A percentile compares a stretch with the other conserved stretches of the same genome.
Conservation (phyloP, 2,113 vertebrate species). For the Chaetodon trifascialis region DNA sequence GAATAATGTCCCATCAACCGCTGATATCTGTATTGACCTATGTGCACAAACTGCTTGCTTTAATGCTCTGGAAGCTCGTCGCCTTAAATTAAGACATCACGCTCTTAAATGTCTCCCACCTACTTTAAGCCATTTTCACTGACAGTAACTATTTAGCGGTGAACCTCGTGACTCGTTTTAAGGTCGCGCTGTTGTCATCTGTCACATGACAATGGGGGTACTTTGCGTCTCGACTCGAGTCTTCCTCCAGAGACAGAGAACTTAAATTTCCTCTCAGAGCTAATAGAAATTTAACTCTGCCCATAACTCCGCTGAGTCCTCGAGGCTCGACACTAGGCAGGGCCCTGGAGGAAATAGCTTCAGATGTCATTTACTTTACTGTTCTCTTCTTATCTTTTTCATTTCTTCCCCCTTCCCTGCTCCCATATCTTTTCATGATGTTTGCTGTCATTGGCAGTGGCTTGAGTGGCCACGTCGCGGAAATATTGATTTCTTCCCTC, state of each 20-base stretch:
- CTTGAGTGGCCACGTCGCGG: conserved; percentile 80
- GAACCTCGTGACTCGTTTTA: conserved; percentile 71
- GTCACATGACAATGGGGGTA: conserved; percentile 79
- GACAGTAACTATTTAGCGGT: conserved; percentile 72
- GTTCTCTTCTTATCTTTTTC: conserved; percentile 88
- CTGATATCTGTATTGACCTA: conserved; percentile 45
- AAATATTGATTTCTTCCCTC: conserved; percentile 84
- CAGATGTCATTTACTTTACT: conserved; percentile 88
- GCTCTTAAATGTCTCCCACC: conserved; percentile 64
- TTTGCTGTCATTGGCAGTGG: conserved; percentile 85
- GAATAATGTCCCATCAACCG: conserved; percentile 49
- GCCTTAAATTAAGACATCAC: conserved; percentile 63
- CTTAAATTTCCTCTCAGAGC: conserved; percentile 81
- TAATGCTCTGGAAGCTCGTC: conserved; percentile 40
- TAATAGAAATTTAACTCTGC: conserved; percentile 87
- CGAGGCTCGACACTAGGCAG: conserved; percentile 73
- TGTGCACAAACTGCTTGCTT: conserved; percentile 46
- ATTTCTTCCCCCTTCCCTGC: conserved; percentile 82
- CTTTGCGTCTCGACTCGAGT: conserved; percentile 72
- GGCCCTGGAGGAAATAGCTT: conserved; percentile 84
- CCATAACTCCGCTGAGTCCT: conserved; percentile 82
- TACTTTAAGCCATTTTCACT: conserved; percentile 60
- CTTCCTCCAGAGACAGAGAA: conserved; percentile 76
- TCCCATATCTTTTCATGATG: conserved; percentile 88
- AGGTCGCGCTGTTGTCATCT: conserved; percentile 72